Percentiles rank a stretch among this genome's conserved stretches.
Evolutionary conservation across 64 coral and sea anemone species (phyloP).

Genomic region (Pachyseris speciosa): DNA sequence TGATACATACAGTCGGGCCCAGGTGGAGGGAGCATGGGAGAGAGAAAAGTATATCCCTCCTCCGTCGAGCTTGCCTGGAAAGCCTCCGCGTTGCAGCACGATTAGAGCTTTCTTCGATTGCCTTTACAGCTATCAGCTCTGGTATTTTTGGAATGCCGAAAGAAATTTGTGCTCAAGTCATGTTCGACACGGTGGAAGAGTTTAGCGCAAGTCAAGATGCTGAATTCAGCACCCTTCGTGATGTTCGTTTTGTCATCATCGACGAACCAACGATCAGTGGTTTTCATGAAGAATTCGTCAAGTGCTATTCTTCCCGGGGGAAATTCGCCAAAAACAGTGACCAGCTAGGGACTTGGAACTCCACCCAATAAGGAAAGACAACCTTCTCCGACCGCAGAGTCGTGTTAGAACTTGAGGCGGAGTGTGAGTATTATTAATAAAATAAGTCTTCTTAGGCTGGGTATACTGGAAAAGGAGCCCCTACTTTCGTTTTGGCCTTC

Average conservation of each 20-base stretch:
- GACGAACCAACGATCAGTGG: constrained; percentile 26
- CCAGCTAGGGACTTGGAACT: neutral
- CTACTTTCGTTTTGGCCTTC: no score
- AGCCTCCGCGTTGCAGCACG: constrained; percentile 53
- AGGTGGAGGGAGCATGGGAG: neutral
- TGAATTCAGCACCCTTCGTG: constrained; percentile 12
- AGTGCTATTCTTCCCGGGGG: neutral
- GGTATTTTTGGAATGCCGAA: constrained; percentile 72
- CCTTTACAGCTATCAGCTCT: constrained; percentile 78
- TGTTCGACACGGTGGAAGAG: constrained; percentile 45
- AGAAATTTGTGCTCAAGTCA: constrained; percentile 49
- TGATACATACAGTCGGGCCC: constrained; percentile 69
- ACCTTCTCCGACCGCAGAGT: neutral
- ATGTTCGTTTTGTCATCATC: constrained; percentile 63
- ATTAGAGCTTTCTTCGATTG: constrained; percentile 45
- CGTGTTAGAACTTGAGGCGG: no score
- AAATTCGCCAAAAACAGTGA: neutral
- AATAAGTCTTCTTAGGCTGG: no score
- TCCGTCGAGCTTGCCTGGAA: constrained; percentile 23
- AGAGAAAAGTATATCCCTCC: neutral
- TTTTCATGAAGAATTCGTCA: constrained; percentile 66
- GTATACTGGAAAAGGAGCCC: no score
- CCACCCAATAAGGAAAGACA: neutral
- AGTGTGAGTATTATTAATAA: no score
- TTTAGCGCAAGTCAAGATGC: neutral